Evolutionary conservation across 2,113 vertebrate species (phyloP).

Genomic region (Myotis davidii): DNA sequence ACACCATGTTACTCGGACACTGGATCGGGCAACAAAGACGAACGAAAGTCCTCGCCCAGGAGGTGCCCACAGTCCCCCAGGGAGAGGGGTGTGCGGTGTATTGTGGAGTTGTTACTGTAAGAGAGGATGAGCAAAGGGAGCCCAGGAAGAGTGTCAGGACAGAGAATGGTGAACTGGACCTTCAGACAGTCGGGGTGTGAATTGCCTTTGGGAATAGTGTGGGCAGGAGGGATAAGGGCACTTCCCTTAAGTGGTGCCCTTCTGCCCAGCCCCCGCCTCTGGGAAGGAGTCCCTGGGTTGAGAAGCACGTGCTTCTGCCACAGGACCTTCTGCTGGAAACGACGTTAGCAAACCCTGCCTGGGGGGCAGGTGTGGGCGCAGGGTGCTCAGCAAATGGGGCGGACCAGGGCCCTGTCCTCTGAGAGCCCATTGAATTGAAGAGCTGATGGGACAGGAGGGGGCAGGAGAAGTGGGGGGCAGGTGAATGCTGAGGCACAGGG

Average conservation of each 20-base stretch:
- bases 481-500: rapidly evolving
- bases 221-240: not conserved
- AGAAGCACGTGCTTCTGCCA: not conserved
- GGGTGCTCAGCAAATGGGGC: not conserved
- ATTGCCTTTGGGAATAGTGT: not conserved
- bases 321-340: not conserved
- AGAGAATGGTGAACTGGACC: not conserved
- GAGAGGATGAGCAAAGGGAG: not conserved
- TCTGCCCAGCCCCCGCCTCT: not conserved
- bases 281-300: not conserved
- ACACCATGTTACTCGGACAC: not conserved
- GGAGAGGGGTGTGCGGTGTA: rapidly evolving
- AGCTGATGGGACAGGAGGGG: not conserved
- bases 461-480: too few species aligned
- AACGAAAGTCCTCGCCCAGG: not conserved
- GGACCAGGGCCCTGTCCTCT: not conserved
- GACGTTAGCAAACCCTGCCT: not conserved
- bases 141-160: not conserved
- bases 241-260: not conserved
- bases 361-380: too few species aligned
- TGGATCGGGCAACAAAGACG: not conserved
- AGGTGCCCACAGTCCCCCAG: not conserved
- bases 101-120: not conserved
- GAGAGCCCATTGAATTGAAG: not conserved
- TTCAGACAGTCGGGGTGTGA: not conserved